These are phyloP conservation scores for Taxidea taxus DNA, from an alignment of 2,113 vertebrate genomes.

Conservation along the genomic window DNA sequence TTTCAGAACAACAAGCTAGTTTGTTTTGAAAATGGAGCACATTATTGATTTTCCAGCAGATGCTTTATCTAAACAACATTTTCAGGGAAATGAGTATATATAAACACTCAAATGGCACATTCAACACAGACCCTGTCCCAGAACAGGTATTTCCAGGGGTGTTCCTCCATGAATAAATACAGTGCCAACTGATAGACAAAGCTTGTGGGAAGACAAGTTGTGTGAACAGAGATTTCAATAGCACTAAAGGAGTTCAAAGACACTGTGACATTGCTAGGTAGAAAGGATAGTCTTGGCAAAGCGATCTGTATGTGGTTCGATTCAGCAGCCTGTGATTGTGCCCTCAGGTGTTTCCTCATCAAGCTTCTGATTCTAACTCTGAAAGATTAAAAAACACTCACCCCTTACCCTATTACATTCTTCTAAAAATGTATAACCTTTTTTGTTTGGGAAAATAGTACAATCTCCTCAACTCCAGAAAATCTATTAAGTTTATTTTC, in stretches of 20 bases:
- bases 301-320: not conserved
- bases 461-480: not conserved
- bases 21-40: not conserved
- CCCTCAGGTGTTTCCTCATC: not conserved
- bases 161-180: not conserved
- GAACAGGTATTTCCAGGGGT: constrained; percentile 29
- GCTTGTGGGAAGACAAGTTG: not conserved
- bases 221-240: not conserved
- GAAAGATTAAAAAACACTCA: not conserved
- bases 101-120: not conserved
- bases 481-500: not conserved
- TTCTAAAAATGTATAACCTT: not conserved
- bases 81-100: constrained; percentile 20
- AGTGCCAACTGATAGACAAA: not conserved
- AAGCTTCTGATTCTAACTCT: not conserved
- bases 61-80: not conserved
- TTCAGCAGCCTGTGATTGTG: not conserved
- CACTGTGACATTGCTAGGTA: not conserved
- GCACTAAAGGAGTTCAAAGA: not conserved
- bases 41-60: not conserved
- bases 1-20: not conserved
- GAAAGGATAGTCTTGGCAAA: not conserved
- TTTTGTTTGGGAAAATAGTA: constrained; percentile 27
- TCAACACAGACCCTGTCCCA: not conserved
- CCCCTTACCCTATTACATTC: not conserved